Conservation (phyloP, 2,113 vertebrate genomes). For the Noturus placidus region DNA sequence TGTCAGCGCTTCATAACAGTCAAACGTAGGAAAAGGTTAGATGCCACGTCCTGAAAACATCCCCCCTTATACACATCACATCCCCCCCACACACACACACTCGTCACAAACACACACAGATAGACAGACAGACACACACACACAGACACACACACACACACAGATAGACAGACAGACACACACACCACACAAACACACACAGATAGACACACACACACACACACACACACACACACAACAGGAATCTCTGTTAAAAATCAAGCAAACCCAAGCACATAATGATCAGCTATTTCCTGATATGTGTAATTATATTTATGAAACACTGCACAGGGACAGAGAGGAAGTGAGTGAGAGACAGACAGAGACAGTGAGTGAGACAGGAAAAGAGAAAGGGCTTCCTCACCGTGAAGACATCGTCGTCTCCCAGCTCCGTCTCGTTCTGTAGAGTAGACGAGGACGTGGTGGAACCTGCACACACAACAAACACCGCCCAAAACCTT, state of each 20-base stretch:
- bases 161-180: conserved; percentile 13
- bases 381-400: conserved; percentile 39
- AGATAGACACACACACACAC: conserved; percentile 7
- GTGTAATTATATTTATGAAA: neutral
- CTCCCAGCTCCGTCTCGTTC: conserved; percentile 93
- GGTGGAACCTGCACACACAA: conserved; percentile 81
- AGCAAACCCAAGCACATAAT: neutral
- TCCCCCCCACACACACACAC: conserved; percentile 24
- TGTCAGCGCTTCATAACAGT: neutral
- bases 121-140: neutral
- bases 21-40: neutral
- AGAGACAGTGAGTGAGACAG: neutral
- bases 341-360: neutral
- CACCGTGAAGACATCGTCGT: conserved; percentile 97
- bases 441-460: conserved; percentile 97
- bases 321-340: neutral
- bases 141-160: conserved; percentile 22
- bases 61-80: conserved; percentile 12
- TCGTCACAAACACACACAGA: conserved; percentile 20
- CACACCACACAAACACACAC: conserved; percentile 1
- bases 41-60: conserved; percentile 49
- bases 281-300: neutral
- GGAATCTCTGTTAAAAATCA: neutral
- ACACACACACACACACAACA: neutral
- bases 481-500: conserved; percentile 8